Conservation (phyloP, 2,113 vertebrate genomes). For the Leucoraja erinaceus region DNA sequence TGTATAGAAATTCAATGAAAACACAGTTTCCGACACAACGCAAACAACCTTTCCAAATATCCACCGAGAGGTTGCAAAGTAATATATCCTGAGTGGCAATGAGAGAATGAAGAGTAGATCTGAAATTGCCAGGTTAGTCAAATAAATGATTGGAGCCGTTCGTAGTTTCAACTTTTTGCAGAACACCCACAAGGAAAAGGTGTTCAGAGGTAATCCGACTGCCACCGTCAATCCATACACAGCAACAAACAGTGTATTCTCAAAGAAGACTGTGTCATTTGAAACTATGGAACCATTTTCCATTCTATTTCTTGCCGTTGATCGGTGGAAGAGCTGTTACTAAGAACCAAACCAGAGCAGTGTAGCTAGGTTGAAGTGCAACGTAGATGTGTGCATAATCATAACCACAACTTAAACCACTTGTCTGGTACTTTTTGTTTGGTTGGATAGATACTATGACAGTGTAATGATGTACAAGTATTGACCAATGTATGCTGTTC, state of each 20-base stretch:
- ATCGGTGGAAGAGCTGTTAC: neutral
- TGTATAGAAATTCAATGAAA: constrained; percentile 44
- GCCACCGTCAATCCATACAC: constrained; percentile 42
- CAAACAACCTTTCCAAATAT: constrained; percentile 39
- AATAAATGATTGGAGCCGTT: constrained; percentile 43
- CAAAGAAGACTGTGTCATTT: neutral
- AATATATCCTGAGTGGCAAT: constrained; percentile 43
- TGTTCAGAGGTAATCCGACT: constrained; percentile 43
- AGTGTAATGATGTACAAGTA: too few species aligned
- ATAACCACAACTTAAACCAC: too few species aligned
- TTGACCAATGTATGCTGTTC: too few species aligned
- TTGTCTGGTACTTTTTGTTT: too few species aligned
- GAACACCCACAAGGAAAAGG: constrained; percentile 40
- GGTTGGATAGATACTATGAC: too few species aligned
- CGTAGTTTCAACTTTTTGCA: constrained; percentile 36
- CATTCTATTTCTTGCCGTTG: neutral
- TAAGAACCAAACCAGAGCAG: neutral
- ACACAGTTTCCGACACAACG: constrained; percentile 43
- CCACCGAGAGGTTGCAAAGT: constrained; percentile 41
- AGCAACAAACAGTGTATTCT: constrained; percentile 42
- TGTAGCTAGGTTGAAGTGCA: neutral
- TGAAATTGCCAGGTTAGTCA: constrained; percentile 44
- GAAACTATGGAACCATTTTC: neutral
- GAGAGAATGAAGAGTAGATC: constrained; percentile 44
- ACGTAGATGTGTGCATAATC: neutral